phyloP scores from a whole-genome alignment of 37 sponge, comb jelly and placozoan species.

The Petrosia ficiformis region DNA sequence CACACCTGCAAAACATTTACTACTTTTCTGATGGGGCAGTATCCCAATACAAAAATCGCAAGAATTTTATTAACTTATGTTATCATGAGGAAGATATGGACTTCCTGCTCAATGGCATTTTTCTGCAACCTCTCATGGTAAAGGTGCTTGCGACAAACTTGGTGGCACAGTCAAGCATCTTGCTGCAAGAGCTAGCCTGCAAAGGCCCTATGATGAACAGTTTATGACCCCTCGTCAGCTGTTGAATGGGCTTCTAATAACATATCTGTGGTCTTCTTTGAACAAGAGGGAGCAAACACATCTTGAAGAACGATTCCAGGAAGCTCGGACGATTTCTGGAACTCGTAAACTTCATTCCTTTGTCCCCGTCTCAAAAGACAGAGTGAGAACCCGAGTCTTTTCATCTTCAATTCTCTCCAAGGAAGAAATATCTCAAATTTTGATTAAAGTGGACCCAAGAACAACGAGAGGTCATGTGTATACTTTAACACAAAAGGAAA shows the following conservation, averaged over 20 bases:
- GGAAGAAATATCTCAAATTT: neutral
- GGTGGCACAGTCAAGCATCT: conserved; percentile 46
- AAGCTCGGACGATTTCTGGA: conserved; percentile 11
- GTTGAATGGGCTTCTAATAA: too few relatives aligned
- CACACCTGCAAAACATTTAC: conserved; percentile 12
- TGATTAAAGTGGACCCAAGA: conserved; percentile 1
- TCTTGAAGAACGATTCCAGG: too few relatives aligned
- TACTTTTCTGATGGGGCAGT: conserved; percentile 4
- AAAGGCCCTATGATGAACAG: conserved; percentile 14
- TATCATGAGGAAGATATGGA: conserved; percentile 36
- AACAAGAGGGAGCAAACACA: too few relatives aligned
- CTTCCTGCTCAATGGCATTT: conserved; percentile 43
- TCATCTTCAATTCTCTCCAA: neutral
- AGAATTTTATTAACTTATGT: conserved; percentile 1
- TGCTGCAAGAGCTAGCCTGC: conserved; percentile 50
- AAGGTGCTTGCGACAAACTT: conserved; percentile 40
- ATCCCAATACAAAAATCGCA: neutral
- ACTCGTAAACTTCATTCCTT: too few relatives aligned
- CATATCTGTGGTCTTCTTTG: too few relatives aligned
- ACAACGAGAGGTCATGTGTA: too few relatives aligned
- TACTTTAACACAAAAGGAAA: neutral
- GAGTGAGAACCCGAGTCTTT: conserved; percentile 9
- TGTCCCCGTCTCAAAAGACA: too few relatives aligned
- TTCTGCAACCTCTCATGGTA: conserved; percentile 53
- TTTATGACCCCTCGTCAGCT: neutral